Base-by-base conservation (phyloP, 1,140 invertebrate species). In the Eulimnadia texana region DNA sequence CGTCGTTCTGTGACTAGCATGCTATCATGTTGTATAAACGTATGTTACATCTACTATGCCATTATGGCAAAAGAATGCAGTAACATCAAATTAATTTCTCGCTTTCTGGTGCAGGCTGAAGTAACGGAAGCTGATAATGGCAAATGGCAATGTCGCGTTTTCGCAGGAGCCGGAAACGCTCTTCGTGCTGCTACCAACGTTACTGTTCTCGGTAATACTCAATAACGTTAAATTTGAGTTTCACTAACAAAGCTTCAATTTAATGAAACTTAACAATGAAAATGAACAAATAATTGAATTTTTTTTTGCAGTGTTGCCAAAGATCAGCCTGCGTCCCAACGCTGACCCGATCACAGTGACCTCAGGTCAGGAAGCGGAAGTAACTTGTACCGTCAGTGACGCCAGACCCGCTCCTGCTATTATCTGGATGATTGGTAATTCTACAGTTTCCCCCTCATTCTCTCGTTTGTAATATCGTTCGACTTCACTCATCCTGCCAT, bases 361-460 rank as follows among this genome's bases (percentile, higher is more conserved):
- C 11, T 23, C 55, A 13, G 55, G 55, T 19, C 27, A 57, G 28
- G 33, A 23, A 16, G 19, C 55, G 11, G 13, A 28, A 57, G 33
- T 57, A 10, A 33, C 27, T 27, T 57, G 55, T 20, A 13, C 11
- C 16, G 55, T 57, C n/a, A 16, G 20, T 20, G 28, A 33, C n/a
- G 55, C 55, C 55, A 27, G 55, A 19, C 55, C 55, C 16, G 55
- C 28, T 25, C 55, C 55, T 27, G 55, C 55, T 27, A 33, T 57
- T 33, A 29, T 29, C 9, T 57, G 55, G 55, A 29, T 57, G 55
- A 29, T 57, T 16, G 55, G 55, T 57, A 57, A n/a, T n/a, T n/a
- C n/a, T n/a, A n/a, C n/a, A n/a, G n/a, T n/a, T 42, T 42, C 33
- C 6, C 6, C 33, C 6, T 9, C 33, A 42, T 16, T 9, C 6